phyloP scores from a whole-genome alignment of 1,140 invertebrate species.

The Papilio machaon region DNA sequence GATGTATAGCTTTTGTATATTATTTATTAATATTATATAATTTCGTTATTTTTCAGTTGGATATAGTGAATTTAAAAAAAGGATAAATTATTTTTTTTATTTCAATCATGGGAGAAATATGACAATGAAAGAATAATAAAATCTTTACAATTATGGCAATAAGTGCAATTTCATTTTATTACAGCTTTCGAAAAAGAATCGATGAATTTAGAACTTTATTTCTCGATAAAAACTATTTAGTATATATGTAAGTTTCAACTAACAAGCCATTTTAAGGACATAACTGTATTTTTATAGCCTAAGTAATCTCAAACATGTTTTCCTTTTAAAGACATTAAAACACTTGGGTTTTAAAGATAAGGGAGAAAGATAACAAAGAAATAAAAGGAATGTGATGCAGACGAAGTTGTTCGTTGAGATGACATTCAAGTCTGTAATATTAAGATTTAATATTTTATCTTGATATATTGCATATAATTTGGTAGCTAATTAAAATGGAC shows the following conservation, averaged over 20 bases:
- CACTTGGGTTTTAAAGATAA: constrained; percentile 33
- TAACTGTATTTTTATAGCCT: constrained; percentile 36
- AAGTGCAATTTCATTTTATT: constrained; percentile 19
- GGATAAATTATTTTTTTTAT: background rate
- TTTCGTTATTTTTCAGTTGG: background rate
- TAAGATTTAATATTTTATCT: constrained; percentile 59
- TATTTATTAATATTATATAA: constrained; percentile 10
- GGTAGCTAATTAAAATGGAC: constrained; percentile 72
- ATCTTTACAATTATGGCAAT: constrained; percentile 8
- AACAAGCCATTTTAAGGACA: constrained; percentile 18
- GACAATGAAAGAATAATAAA: constrained; percentile 1
- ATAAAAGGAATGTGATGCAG: background rate
- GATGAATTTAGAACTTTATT: constrained; percentile 31
- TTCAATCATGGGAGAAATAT: constrained; percentile 1
- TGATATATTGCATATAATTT: constrained; percentile 74
- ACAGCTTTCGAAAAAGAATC: constrained; percentile 24
- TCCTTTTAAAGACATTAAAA: constrained; percentile 36
- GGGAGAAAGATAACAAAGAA: constrained; percentile 18
- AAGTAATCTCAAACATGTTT: constrained; percentile 32
- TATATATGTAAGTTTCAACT: constrained; percentile 3
- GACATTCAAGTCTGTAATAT: constrained; percentile 30
- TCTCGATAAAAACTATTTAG: constrained; percentile 26
- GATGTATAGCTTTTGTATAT: constrained; percentile 45
- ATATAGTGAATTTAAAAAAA: background rate
- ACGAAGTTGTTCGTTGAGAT: constrained; percentile 23